Evolutionary conservation across 1,140 invertebrate species (phyloP).

Genomic region (Aricia agestis): DNA sequence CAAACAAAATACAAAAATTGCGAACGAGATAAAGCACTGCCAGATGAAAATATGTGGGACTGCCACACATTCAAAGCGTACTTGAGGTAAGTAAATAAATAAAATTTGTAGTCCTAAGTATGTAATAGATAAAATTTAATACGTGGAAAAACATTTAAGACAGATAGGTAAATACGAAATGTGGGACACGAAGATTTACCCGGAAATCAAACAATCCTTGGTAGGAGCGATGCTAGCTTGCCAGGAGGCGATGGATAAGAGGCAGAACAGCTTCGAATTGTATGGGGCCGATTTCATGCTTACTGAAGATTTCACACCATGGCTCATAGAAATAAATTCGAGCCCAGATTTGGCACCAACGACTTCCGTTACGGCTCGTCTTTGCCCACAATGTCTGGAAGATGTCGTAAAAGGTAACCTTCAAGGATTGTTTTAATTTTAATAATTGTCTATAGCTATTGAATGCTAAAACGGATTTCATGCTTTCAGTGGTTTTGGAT

Average conservation of each 20-base stretch:
- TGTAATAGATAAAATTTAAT: conserved; percentile 17
- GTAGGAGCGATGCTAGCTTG: conserved; percentile 91
- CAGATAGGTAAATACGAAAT: conserved; percentile 84
- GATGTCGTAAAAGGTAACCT: conserved; percentile 92
- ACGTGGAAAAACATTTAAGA: conserved; percentile 54
- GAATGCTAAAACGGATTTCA: background rate
- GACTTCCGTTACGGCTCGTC: conserved; percentile 89
- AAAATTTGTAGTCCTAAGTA: background rate
- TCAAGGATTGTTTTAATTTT: background rate
- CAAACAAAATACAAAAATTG: conserved; percentile 93
- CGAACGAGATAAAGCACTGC: conserved; percentile 84
- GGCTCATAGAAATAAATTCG: conserved; percentile 96
- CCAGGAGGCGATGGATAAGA: conserved; percentile 89
- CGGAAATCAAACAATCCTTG: conserved; percentile 92
- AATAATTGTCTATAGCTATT: background rate
- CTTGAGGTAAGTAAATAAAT: conserved; percentile 71
- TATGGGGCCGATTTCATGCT: conserved; percentile 97
- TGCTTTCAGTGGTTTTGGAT: conserved; percentile 90
- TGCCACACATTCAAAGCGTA: conserved; percentile 86
- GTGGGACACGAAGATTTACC: conserved; percentile 90
- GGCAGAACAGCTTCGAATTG: conserved; percentile 93
- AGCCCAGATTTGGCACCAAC: conserved; percentile 93
- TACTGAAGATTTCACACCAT: conserved; percentile 91
- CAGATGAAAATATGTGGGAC: conserved; percentile 93
- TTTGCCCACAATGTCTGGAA: conserved; percentile 92